A percentile compares a stretch with the other conserved stretches of the same genome.
Conservation (phyloP, 2,888 invertebrate species). For the Philonicus albiceps region DNA sequence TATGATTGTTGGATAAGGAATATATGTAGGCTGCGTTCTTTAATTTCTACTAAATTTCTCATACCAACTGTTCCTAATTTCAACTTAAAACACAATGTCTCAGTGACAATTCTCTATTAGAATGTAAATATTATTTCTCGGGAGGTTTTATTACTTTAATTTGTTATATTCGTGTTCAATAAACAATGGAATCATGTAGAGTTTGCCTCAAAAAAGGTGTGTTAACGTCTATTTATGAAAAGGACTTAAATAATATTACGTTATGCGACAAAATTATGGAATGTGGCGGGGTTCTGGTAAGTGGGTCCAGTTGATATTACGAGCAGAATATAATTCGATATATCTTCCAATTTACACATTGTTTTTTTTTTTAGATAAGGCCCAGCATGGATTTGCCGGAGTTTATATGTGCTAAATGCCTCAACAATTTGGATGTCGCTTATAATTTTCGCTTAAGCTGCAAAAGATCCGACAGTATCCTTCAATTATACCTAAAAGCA, state of each 20-base stretch:
- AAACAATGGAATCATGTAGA: constrained; percentile 32
- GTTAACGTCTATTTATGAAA: constrained; percentile 17
- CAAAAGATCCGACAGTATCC: constrained; percentile 17
- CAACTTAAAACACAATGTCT: neutral
- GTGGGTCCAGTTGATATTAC: neutral
- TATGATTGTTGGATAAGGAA: no score
- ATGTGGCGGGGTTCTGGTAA: constrained; percentile 59
- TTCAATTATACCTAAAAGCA: constrained; percentile 29
- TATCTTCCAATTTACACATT: neutral
- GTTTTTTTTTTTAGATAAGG: constrained; percentile 1
- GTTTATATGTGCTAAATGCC: constrained; percentile 29
- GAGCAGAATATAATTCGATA: neutral
- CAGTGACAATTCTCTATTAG: neutral
- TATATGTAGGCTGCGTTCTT: no score
- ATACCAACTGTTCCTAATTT: neutral
- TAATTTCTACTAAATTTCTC: no score
- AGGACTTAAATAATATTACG: constrained; percentile 17
- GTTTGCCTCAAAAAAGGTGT: constrained; percentile 24
- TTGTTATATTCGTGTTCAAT: neutral
- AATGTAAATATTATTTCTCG: neutral
- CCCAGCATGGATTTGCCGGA: neutral
- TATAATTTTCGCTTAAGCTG: constrained; percentile 37
- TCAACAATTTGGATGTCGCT: constrained; percentile 8
- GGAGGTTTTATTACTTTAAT: neutral
- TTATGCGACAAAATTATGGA: constrained; percentile 55